phyloP scores from a whole-genome alignment of 1,140 invertebrate species.

The Gerris buenoi region DNA sequence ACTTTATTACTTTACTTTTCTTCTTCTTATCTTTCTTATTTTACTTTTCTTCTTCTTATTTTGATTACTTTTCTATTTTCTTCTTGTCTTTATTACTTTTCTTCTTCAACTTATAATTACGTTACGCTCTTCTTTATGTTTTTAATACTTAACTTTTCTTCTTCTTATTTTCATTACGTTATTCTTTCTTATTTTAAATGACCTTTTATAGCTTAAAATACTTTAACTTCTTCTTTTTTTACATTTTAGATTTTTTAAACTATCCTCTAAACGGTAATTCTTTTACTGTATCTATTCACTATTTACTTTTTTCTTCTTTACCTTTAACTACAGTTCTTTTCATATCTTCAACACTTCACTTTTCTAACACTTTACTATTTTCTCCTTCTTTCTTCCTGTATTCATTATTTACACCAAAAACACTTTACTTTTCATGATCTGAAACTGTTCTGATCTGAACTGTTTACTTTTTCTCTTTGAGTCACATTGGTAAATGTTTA shows the following conservation, averaged over 20 bases:
- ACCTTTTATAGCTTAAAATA: background rate
- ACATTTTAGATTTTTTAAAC: no score
- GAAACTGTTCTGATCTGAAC: background rate
- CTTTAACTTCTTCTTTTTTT: background rate
- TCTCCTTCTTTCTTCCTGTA: background rate
- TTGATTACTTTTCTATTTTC: background rate
- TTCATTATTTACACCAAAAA: background rate
- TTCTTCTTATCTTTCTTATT: background rate
- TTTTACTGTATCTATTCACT: no score
- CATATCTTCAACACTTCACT: no score
- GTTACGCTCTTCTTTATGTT: background rate
- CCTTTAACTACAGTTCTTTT: no score
- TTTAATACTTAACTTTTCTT: background rate
- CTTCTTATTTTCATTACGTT: background rate
- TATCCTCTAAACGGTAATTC: no score
- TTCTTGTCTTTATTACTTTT: background rate
- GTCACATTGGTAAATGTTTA: no score
- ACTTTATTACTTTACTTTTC: background rate
- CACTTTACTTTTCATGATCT: background rate
- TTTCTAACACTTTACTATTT: no score
- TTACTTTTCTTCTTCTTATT: background rate
- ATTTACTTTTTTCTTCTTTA: no score
- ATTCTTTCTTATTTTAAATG: background rate
- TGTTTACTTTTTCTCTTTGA: background rate
- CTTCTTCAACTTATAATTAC: background rate